Conservation (phyloP, 2,888 invertebrate genomes). For the Chelonus formosanus region DNA sequence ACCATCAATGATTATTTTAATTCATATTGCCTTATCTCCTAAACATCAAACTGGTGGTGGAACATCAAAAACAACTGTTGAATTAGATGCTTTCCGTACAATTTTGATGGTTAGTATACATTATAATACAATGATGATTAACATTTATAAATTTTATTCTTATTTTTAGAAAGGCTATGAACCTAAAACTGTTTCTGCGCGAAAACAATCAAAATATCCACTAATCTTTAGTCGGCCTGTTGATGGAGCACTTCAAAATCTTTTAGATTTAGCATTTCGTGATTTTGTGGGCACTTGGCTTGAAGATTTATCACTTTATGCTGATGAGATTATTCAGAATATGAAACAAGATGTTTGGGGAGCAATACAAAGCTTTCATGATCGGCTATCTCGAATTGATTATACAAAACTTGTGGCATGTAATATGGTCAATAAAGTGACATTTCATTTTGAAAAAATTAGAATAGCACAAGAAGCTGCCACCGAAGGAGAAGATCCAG, state of each 20-base stretch:
- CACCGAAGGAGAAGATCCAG: slow-evolving; percentile 68
- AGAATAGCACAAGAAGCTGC: slow-evolving; percentile 78
- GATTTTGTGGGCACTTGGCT: slow-evolving; percentile 85
- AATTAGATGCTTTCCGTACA: slow-evolving; percentile 71
- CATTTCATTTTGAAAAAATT: slow-evolving; percentile 86
- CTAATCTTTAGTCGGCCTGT: slow-evolving; percentile 85
- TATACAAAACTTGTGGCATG: slow-evolving; percentile 83
- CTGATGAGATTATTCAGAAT: slow-evolving; percentile 72
- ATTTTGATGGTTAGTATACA: slow-evolving; percentile 69
- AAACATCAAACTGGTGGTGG: slow-evolving; percentile 72
- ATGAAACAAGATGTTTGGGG: slow-evolving; percentile 86
- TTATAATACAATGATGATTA: background rate
- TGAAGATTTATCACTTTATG: slow-evolving; percentile 74
- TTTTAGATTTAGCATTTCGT: slow-evolving; percentile 80
- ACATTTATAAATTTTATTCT: background rate
- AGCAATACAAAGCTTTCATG: slow-evolving; percentile 78
- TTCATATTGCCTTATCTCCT: slow-evolving; percentile 73
- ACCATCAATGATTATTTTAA: slow-evolving; percentile 68
- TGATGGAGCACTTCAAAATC: slow-evolving; percentile 83
- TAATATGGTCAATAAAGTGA: slow-evolving; percentile 82
- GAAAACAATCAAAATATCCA: slow-evolving; percentile 72
- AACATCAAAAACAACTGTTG: slow-evolving; percentile 71
- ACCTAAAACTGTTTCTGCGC: slow-evolving; percentile 56
- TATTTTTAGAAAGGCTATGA: slow-evolving; percentile 56
- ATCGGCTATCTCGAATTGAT: slow-evolving; percentile 78